These are phyloP conservation scores for Chironomus riparius DNA, from an alignment of 2,888 invertebrate genomes.

Conservation along the genomic window DNA sequence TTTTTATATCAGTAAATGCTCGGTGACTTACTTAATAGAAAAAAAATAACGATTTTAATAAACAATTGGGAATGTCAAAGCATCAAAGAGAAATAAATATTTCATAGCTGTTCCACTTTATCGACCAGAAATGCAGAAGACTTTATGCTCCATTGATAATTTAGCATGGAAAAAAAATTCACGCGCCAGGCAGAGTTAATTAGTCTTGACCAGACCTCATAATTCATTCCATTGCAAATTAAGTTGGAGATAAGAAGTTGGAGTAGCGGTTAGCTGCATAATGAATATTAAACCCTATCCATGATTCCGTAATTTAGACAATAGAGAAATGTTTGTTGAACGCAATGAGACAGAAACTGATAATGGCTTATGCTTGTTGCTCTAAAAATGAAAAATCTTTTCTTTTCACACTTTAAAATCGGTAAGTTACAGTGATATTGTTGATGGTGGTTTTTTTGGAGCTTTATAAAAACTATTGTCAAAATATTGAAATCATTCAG, in stretches of 20 bases:
- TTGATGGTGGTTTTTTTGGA: background rate
- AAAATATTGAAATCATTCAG: conserved; percentile 14
- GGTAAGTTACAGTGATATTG: background rate
- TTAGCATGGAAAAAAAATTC: background rate
- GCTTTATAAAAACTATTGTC: conserved; percentile 25
- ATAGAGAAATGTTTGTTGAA: background rate
- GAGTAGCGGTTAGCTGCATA: background rate
- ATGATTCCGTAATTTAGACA: background rate
- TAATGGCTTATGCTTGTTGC: background rate
- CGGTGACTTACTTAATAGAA: background rate
- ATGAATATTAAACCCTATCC: background rate
- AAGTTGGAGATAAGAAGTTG: background rate
- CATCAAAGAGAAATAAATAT: background rate
- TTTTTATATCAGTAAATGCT: background rate
- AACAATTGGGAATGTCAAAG: background rate
- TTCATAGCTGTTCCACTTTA: background rate
- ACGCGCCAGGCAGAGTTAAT: background rate
- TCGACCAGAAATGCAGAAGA: background rate
- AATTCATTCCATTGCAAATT: background rate
- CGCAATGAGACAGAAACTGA: background rate
- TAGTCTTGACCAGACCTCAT: background rate
- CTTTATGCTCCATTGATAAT: background rate
- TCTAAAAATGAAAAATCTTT: background rate
- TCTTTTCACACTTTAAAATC: background rate
- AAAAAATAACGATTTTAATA: background rate